A percentile compares a stretch with the other conserved stretches of the same genome.
Conservation (phyloP, 2,797 vertebrate genomes). For the Melanotaenia pygmaea region DNA sequence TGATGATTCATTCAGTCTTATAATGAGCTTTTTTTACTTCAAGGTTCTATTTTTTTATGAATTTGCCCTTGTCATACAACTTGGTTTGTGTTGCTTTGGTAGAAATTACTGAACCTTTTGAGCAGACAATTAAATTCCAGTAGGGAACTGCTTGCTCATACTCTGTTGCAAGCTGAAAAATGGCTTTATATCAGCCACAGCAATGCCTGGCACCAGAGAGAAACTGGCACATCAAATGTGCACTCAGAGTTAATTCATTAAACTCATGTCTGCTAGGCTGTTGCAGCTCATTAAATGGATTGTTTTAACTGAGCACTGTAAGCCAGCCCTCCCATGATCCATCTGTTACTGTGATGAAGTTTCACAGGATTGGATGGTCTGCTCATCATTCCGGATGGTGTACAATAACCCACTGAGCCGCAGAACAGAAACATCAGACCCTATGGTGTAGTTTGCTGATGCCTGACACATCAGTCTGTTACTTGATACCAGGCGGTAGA, state of each 20-base stretch:
- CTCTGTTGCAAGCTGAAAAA: constrained; percentile 38
- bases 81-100: constrained; percentile 48
- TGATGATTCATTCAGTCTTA: neutral
- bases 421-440: constrained; percentile 41
- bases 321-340: constrained; percentile 51
- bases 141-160: constrained; percentile 42
- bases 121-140: constrained; percentile 54
- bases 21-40: constrained; percentile 7
- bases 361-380: constrained; percentile 27
- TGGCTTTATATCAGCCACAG: constrained; percentile 37
- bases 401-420: constrained; percentile 58
- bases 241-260: constrained; percentile 63
- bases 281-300: constrained; percentile 66
- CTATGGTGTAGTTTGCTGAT: constrained; percentile 54
- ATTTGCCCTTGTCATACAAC: constrained; percentile 36
- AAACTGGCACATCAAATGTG: constrained; percentile 54
- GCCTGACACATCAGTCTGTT: constrained; percentile 37
- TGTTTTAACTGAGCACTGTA: constrained; percentile 53
- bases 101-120: constrained; percentile 34
- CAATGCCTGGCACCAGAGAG: constrained; percentile 33
- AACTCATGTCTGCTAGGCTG: constrained; percentile 38
- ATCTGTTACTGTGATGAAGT: constrained; percentile 60
- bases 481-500: constrained; percentile 50
- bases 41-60: constrained; percentile 17
- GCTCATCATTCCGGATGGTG: constrained; percentile 53